Base-by-base conservation (phyloP, 2,113 vertebrate species). In the Apodemus speciosus region DNA sequence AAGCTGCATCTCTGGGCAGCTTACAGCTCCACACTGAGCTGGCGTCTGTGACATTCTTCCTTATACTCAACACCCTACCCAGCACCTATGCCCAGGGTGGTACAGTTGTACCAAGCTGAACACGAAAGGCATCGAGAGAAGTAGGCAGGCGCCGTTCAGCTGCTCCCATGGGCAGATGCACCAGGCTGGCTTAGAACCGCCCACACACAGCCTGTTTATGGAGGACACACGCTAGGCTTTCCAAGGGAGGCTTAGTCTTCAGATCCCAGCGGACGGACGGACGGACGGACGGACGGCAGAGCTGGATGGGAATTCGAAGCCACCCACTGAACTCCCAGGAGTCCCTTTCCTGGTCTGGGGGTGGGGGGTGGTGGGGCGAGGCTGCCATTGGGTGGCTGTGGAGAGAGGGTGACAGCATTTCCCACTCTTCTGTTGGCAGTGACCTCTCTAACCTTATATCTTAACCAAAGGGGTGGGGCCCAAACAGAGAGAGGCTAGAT, bases 251-350 rank as follows among this genome's bases (percentile, higher is more conserved):
- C 77, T 84, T 7, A 11, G 2, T 8, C 46, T 35, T n/a, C 76
- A 64, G 40, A 23, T 18, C 25, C 13, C 11, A 10, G 2, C n/a
- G n/a, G n/a, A n/a, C n/a, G n/a, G n/a, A n/a, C n/a, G n/a, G n/a
- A n/a, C n/a, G n/a, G n/a, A n/a, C n/a, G 8, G 51, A 40, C 16
- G 56, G 51, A 40, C 16, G 46, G 49, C 49, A 16, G 16, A 51
- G 21, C 60, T 16, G 21, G 9, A 3, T 3, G 9, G 71, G 77
- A 13, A 5, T 16, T 51, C 9, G n/a, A 49, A 14, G 46, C 62
- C 46, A 0, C 25, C 14, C 13, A 8, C 30, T 0, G 0, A 14
- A 0, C 51, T 18, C 16, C 15, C 10, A 9, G n/a, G 43, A 46
- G 16, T 1, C n/a, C 58, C 30, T 18, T 1, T 2, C 43, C 49